phyloP scores from a whole-genome alignment of 2,113 vertebrate species.

The Notothenia coriiceps region DNA sequence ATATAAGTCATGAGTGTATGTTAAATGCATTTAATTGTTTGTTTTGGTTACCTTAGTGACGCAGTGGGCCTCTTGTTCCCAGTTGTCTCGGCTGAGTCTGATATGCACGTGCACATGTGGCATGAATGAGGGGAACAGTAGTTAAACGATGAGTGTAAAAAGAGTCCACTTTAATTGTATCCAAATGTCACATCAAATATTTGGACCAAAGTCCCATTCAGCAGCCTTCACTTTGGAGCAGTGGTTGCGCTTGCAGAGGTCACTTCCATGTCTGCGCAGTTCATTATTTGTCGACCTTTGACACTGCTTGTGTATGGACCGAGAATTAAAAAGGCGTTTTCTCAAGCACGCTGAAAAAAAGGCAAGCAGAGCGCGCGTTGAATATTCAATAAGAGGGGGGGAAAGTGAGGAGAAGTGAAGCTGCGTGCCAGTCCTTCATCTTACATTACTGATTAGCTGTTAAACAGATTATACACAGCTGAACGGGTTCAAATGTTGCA shows the following conservation, averaged over 20 bases:
- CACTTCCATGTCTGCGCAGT: slow-evolving; percentile 93
- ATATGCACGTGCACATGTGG: background rate
- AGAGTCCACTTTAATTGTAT: slow-evolving; percentile 36
- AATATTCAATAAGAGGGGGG: slow-evolving; percentile 79
- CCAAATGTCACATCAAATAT: slow-evolving; percentile 34
- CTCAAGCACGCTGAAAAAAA: slow-evolving; percentile 75
- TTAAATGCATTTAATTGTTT: background rate
- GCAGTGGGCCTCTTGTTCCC: background rate
- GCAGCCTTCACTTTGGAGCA: slow-evolving; percentile 28
- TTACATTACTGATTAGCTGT: slow-evolving; percentile 78
- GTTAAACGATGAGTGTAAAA: background rate
- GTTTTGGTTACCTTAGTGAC: background rate
- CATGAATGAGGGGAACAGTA: slow-evolving; percentile 60
- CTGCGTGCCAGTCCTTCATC: slow-evolving; percentile 77
- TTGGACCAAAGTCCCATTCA: slow-evolving; percentile 10
- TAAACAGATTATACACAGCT: slow-evolving; percentile 77
- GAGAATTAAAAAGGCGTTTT: slow-evolving; percentile 85
- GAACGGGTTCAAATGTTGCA: slow-evolving; percentile 74
- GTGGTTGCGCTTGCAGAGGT: slow-evolving; percentile 83
- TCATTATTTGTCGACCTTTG: slow-evolving; percentile 96
- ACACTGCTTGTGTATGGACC: slow-evolving; percentile 89
- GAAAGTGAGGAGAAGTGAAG: slow-evolving; percentile 51
- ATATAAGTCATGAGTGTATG: too few species aligned
- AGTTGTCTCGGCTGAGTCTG: background rate
- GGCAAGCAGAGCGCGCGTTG: slow-evolving; percentile 77